These are phyloP conservation scores for Tenthredo amoena DNA, from an alignment of 2,888 invertebrate species.

Conservation along the genomic window DNA sequence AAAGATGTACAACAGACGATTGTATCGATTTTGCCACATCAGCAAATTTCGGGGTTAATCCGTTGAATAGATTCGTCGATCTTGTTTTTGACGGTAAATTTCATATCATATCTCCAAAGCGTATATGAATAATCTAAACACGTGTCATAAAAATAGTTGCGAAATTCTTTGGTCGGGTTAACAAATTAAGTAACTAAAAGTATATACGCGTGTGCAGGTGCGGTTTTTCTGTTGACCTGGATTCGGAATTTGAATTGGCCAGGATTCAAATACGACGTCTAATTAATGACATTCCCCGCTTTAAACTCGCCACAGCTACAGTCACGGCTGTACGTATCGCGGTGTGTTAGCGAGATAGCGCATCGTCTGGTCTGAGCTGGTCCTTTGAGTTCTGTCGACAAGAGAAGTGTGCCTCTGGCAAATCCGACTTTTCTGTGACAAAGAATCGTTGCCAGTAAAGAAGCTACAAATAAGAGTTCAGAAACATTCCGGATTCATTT, in stretches of 20 bases:
- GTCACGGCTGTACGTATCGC: not conserved
- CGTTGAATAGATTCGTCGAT: not conserved
- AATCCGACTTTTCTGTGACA: not conserved
- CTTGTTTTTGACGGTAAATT: not conserved
- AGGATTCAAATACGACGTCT: conserved; percentile 61
- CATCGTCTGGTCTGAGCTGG: conserved; percentile 28
- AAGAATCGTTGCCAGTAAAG: not conserved
- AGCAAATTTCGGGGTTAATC: not conserved
- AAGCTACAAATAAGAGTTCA: not conserved
- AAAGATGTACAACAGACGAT: not conserved
- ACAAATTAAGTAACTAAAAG: conserved; percentile 30
- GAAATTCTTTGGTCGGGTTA: conserved; percentile 27
- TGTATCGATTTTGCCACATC: not conserved
- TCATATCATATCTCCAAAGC: not conserved
- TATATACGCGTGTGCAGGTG: conserved; percentile 15
- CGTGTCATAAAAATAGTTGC: not conserved
- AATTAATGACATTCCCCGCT: conserved; percentile 59
- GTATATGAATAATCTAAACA: not conserved
- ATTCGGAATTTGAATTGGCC: conserved; percentile 62
- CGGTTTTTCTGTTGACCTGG: conserved; percentile 53
- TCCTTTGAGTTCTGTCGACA: conserved; percentile 18
- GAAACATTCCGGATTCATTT: not conserved
- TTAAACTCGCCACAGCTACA: conserved; percentile 10
- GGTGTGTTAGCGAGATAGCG: conserved; percentile 26
- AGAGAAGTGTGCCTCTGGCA: not conserved